These are phyloP conservation scores for Akabosia matsudoensis DNA, from an alignment of 1,140 invertebrate species.

Conservation along the genomic window DNA sequence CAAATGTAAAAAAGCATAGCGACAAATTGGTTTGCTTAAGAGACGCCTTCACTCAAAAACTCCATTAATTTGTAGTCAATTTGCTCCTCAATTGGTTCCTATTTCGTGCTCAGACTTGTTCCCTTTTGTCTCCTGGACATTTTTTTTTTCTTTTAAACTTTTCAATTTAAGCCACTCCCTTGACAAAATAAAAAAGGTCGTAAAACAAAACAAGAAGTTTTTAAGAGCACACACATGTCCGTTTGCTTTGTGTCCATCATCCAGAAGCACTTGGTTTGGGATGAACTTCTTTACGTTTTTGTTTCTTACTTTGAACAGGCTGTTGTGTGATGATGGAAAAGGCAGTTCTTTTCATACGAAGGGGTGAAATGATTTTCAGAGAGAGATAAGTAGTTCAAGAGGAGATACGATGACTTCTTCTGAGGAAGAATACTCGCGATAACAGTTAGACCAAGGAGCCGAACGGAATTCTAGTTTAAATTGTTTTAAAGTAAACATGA, in stretches of 20 bases:
- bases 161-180: constrained; percentile 7
- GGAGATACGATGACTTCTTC: too few species aligned
- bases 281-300: background rate
- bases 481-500: background rate
- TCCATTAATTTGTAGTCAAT: constrained; percentile 6
- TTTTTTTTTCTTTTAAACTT: background rate
- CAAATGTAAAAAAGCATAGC: background rate
- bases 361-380: background rate
- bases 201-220: constrained; percentile 22
- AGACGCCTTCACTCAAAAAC: background rate
- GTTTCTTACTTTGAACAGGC: background rate
- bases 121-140: background rate
- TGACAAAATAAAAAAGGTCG: background rate
- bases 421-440: background rate
- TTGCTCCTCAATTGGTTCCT: background rate
- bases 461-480: background rate
- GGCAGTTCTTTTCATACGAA: background rate
- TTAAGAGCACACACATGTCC: too few species aligned
- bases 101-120: too few species aligned
- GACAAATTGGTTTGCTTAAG: background rate
- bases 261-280: background rate
- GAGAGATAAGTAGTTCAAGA: background rate
- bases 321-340: background rate
- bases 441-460: background rate
- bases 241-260: too few species aligned